Conservation (phyloP, 2,113 vertebrate species). For the Clinocottus analis region DNA sequence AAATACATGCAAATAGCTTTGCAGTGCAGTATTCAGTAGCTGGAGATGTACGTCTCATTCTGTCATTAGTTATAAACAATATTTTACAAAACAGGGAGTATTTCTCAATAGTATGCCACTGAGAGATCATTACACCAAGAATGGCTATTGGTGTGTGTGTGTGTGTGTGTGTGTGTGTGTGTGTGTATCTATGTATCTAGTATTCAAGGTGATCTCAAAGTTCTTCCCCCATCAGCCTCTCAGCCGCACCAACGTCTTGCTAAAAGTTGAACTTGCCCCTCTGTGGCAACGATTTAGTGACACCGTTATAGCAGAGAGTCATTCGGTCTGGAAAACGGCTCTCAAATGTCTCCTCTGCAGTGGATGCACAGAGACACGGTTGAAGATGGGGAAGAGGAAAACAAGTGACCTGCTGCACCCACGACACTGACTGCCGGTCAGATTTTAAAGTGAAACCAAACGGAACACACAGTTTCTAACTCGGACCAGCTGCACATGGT, state of each 20-base stretch:
- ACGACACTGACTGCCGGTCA: not conserved
- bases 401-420: not conserved
- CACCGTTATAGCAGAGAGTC: conserved; percentile 42
- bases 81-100: not conserved
- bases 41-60: not conserved
- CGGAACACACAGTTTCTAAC: not conserved
- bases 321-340: conserved; percentile 40
- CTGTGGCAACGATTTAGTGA: not conserved
- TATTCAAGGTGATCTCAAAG: conserved; percentile 33
- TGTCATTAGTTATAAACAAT: not conserved
- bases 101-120: not conserved
- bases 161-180: not conserved
- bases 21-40: not conserved
- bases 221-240: conserved; percentile 4
- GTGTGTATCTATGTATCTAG: not conserved
- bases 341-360: conserved; percentile 25
- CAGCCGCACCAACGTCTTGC: not conserved
- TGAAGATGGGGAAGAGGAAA: not conserved
- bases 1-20: not conserved
- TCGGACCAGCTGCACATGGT: not conserved
- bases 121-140: not conserved
- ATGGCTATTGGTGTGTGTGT: not conserved
- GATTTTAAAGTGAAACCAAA: not conserved
- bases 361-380: conserved; percentile 1
- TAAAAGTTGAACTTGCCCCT: conserved; percentile 35